Base-by-base conservation (phyloP, 2,888 invertebrate species). In the Orthosia cruda region DNA sequence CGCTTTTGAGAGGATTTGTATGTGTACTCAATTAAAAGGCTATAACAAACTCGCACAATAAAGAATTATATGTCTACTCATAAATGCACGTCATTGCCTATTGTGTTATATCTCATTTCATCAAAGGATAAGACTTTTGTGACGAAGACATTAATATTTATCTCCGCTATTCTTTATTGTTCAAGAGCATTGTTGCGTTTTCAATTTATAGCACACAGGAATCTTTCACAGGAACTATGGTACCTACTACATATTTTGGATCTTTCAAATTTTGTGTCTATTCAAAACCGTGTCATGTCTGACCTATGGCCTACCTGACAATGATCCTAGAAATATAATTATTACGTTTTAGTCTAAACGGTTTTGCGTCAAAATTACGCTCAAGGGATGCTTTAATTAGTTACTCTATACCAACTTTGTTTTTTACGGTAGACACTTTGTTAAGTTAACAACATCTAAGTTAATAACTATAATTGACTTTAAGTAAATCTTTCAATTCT, bases 51-150 rank as follows among this genome's bases (percentile, higher is more conserved):
- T 61, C 40, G 0, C 52, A 62, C 68, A 57, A 78, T 74, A 73
- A 66, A 65, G 47, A 72, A 61, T 61, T 47, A 57, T 65, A 26
- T 40, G 26, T 47, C 55, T 58, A 40, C 63, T 50, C 20, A 40
- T 18, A 73, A 73, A 54, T 23, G 73, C 45, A 40, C 50, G 65
- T 49, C 26, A 13, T 52, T 50, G 20, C 50, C n/a, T 64, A 40
- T 80, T 80, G 32, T 71, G 26, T 40, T 9, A 47, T 63, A 64
- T 64, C 16, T 64, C 13, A 67, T 71, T 75, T 58, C 32, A 18
- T 64, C 49, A 40, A 16, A 67, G 15, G 20, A 50, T 54, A n/a
- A n/a, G 9, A 64, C 54, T 67, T 52, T 70, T 63, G 68, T 47
- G 47, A 40, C 62, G 20, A 66, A 63, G 54, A 52, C 32, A 55